Conservation (phyloP, 2,888 invertebrate genomes). For the Dicranocentrus wangi region DNA sequence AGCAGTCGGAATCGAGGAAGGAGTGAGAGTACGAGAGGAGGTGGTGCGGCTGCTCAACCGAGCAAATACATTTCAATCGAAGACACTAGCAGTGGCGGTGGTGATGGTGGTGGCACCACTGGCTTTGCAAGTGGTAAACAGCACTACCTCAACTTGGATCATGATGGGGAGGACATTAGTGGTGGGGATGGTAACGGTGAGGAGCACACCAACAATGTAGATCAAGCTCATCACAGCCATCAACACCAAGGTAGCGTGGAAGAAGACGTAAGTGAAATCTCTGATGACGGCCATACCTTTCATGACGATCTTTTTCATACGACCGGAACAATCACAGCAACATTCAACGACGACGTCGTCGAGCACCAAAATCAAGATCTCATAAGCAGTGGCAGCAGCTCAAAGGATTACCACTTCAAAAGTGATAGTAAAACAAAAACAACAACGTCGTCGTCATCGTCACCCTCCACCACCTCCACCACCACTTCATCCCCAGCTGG, state of each 20-base stretch:
- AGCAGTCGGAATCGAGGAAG: constrained; percentile 6
- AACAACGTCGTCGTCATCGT: neutral
- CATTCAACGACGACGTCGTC: constrained; percentile 37
- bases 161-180: constrained; percentile 30
- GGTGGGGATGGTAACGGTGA: neutral
- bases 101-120: neutral
- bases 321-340: constrained; percentile 41
- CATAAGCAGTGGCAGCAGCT: constrained; percentile 34
- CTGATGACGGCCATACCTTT: constrained; percentile 31
- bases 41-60: constrained; percentile 8
- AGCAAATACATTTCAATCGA: constrained; percentile 45
- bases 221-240: neutral
- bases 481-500: neutral
- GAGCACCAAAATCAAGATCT: constrained; percentile 29
- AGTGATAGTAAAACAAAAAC: neutral
- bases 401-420: constrained; percentile 20
- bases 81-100: constrained; percentile 20
- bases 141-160: constrained; percentile 47
- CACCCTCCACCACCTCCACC: no score
- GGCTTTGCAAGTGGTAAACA: constrained; percentile 17
- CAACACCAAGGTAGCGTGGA: neutral
- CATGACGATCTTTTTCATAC: constrained; percentile 60
- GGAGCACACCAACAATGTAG: constrained; percentile 20
- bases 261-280: constrained; percentile 16
- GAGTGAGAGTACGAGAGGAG: neutral